Evolutionary conservation across 2,888 invertebrate genomes (phyloP).

Genomic region (Perizoma flavofasciatum): DNA sequence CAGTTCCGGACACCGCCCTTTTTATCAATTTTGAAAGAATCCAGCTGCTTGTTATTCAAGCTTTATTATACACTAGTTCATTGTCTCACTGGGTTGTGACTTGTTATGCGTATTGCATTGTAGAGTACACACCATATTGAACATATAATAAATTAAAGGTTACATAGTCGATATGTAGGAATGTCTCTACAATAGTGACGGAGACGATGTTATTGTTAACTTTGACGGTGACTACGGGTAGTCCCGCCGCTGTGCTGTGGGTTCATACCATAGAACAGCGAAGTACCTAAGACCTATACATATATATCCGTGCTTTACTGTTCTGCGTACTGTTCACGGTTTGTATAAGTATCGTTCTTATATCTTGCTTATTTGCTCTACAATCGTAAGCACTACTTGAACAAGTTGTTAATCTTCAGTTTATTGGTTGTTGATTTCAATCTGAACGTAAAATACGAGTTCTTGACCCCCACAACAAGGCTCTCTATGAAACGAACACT

Average conservation of each 20-base stretch:
- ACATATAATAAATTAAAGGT: background rate
- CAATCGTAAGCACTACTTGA: conserved; percentile 1
- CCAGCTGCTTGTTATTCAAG: background rate
- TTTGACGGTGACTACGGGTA: too few relatives aligned
- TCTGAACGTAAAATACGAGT: conserved; percentile 10
- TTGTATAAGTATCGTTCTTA: background rate
- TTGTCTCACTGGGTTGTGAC: conserved; percentile 14
- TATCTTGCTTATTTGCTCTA: background rate
- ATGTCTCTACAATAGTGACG: conserved; percentile 1
- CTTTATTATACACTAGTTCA: conserved; percentile 11
- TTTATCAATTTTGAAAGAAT: background rate
- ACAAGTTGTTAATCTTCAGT: conserved; percentile 5
- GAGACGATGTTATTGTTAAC: background rate
- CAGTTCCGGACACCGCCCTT: background rate
- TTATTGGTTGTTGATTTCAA: conserved; percentile 15
- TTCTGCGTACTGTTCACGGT: background rate
- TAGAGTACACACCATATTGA: background rate
- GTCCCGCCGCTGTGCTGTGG: too few relatives aligned
- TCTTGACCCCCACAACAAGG: background rate
- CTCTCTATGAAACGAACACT: too few relatives aligned
- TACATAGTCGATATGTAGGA: conserved; percentile 7
- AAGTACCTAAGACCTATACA: background rate
- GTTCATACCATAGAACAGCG: background rate
- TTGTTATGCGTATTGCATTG: background rate
- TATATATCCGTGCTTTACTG: background rate